phyloP scores from a whole-genome alignment of 2,797 vertebrate genomes.

The Okamejei kenojei region DNA sequence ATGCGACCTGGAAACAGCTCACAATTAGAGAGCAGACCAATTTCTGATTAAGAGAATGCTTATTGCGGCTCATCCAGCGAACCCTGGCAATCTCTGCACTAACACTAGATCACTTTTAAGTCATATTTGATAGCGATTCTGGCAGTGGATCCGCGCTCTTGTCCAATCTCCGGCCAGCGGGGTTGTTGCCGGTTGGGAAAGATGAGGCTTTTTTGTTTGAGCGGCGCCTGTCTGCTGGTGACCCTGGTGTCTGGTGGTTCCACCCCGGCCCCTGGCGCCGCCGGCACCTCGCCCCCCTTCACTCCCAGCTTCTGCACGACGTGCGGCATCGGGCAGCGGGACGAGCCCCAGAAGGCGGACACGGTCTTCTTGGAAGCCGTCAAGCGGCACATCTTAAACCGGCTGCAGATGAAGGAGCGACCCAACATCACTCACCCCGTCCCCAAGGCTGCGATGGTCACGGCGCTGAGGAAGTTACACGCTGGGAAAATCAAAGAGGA shows the following conservation, averaged over 20 bases:
- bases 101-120: neutral
- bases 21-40: neutral
- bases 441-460: constrained; percentile 91
- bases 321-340: constrained; percentile 74
- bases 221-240: constrained; percentile 37
- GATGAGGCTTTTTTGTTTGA: neutral
- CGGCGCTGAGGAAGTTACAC: constrained; percentile 89
- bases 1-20: neutral
- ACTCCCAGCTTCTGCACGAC: constrained; percentile 77
- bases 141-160: neutral
- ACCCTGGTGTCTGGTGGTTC: constrained; percentile 57
- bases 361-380: constrained; percentile 88
- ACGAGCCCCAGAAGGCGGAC: constrained; percentile 72
- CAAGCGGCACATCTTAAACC: constrained; percentile 88
- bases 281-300: constrained; percentile 54
- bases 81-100: neutral
- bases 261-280: constrained; percentile 54
- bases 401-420: constrained; percentile 85
- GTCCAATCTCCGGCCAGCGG: neutral
- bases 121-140: neutral
- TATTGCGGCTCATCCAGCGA: neutral
- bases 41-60: constrained; percentile 6
- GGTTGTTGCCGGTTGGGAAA: neutral
- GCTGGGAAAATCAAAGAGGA: constrained; percentile 87
- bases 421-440: constrained; percentile 96